Conservation (phyloP, 1,140 invertebrate species). For the Belonocnema kinseyi region DNA sequence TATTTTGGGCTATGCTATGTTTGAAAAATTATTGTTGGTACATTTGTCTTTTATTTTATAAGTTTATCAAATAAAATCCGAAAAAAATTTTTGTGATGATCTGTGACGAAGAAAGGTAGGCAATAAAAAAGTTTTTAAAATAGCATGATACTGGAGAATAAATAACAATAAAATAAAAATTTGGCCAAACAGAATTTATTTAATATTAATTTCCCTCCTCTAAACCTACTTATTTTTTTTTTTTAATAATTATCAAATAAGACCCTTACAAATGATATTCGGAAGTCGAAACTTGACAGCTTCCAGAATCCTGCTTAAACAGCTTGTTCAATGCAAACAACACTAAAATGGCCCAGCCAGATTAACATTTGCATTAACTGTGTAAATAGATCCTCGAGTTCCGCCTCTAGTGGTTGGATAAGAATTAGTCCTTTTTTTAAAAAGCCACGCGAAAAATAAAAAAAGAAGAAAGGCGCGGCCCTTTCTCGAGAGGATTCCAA, state of each 20-base stretch:
- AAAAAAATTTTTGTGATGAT: too few relatives aligned
- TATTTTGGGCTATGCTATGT: too few relatives aligned
- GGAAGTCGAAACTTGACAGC: not conserved
- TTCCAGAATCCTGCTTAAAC: conserved; percentile 21
- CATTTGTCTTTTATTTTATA: too few relatives aligned
- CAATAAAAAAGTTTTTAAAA: too few relatives aligned
- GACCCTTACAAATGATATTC: not conserved
- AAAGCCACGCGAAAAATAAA: conserved; percentile 35
- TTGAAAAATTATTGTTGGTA: too few relatives aligned
- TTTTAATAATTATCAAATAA: conserved; percentile 11
- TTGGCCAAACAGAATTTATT: too few relatives aligned
- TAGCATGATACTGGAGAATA: too few relatives aligned
- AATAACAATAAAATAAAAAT: too few relatives aligned
- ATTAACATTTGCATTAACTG: conserved; percentile 66
- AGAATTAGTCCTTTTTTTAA: conserved; percentile 65
- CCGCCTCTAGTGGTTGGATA: conserved; percentile 54
- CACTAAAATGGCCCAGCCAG: conserved; percentile 55
- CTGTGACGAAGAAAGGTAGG: too few relatives aligned
- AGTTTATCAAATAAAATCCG: too few relatives aligned
- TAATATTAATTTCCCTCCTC: too few relatives aligned
- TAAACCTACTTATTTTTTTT: not conserved
- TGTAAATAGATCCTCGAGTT: conserved; percentile 66
- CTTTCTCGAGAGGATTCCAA: conserved; percentile 43
- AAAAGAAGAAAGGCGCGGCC: conserved; percentile 46
- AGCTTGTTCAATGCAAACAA: conserved; percentile 57